Evolutionary conservation across 2,888 invertebrate species (phyloP), one percentile per base, ranked within the genome.

Genomic region (Bugulina stolonifera): DNA sequence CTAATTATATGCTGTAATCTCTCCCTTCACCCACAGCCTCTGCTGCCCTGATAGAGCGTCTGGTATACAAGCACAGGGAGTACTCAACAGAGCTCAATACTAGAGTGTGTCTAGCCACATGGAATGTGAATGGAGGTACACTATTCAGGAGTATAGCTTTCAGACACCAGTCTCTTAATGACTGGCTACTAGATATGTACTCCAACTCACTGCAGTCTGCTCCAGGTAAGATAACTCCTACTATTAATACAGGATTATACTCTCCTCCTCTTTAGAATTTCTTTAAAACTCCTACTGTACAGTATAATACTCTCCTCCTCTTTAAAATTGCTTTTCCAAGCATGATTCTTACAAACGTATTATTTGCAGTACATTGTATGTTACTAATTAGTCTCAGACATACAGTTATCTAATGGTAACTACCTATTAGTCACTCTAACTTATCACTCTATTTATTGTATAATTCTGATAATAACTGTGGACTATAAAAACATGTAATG

Each of bases 111-210:
- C 90, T 94, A 72, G 98, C 95, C 23, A 99, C 99, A 0, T 99
- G 98, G 87, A 99, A 99, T 85, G 98, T 99, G 0, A 99, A 99
- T 85, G 99, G 99, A 55, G 99, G 99, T 1, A 97, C 96, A 85
- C 96, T 97, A 86, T 97, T 99, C 81, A 89, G 95, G 77, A 96
- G 94, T 84, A 91, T 99, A 72, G 97, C 93, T 35, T 94, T 93
- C 83, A 95, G 94, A 73, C 84, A 87, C 74, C 82, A 86, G 73
- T 83, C 82, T 14, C 79, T 87, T 72, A 79, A 82, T 54, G 85
- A 86, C 74, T 87, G 87, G 87, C 86, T 97, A 34, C 85, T 96
- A 64, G 95, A 96, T 84, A 91, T 92, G 64, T 90, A 80, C 10
- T 34, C 70, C 25, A 64, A 64, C n/a, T 64, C 64, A 5, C 64